phyloP scores from a whole-genome alignment of 2,113 vertebrate species.

The Pelmatolapia mariae region DNA sequence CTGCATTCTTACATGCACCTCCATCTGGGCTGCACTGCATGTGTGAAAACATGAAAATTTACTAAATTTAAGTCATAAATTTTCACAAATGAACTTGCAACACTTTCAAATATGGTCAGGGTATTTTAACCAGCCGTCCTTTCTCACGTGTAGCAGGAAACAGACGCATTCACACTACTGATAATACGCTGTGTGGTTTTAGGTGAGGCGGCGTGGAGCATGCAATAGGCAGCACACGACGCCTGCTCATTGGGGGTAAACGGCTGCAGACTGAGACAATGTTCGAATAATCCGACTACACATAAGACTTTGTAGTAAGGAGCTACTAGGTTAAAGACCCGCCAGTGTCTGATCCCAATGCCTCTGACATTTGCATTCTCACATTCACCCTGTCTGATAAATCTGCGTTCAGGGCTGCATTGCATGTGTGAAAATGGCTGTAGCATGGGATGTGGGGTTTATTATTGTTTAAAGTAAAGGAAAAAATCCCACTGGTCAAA shows the following conservation, averaged over 20 bases:
- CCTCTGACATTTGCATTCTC: not conserved
- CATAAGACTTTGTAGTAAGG: not conserved
- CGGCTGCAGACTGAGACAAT: not conserved
- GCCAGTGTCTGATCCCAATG: not conserved
- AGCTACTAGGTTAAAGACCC: not conserved
- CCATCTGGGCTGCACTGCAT: not conserved
- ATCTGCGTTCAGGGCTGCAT: not conserved
- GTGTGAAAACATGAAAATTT: not conserved
- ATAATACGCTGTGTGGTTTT: not conserved
- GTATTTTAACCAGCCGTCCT: not conserved
- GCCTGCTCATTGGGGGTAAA: not conserved
- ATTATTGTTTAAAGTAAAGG: not conserved
- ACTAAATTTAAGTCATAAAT: not conserved
- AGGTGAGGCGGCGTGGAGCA: not conserved
- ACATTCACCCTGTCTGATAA: not conserved
- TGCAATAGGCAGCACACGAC: not conserved
- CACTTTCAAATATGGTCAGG: not conserved
- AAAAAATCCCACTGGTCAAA: not conserved
- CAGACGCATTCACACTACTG: not conserved
- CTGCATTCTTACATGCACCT: not conserved
- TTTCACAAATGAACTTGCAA: not conserved
- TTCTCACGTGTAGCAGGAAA: not conserved
- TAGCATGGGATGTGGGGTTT: not conserved
- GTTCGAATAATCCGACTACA: not conserved
- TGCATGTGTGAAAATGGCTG: not conserved